These are phyloP conservation scores for Sebastes jordani DNA, from an alignment of 2,797 vertebrate genomes.

Conservation along the genomic window DNA sequence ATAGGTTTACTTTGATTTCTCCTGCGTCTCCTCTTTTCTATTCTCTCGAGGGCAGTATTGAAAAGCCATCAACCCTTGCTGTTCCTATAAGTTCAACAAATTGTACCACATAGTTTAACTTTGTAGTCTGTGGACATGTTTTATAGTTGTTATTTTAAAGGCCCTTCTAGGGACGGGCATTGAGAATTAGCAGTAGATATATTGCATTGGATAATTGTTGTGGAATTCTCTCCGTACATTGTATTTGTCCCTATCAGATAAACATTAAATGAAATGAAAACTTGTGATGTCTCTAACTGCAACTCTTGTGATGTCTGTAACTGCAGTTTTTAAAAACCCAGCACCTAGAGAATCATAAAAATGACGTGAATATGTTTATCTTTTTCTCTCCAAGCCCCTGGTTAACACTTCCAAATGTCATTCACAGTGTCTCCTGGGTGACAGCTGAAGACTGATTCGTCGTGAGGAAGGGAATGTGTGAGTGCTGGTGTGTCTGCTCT, in stretches of 20 bases:
- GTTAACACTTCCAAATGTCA: constrained; percentile 29
- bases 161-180: neutral
- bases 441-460: constrained; percentile 8
- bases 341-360: neutral
- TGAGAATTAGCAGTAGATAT: neutral
- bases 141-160: neutral
- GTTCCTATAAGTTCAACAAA: neutral
- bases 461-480: neutral
- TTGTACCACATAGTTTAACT: neutral
- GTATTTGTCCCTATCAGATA: neutral
- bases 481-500: neutral
- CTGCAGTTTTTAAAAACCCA: neutral
- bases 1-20: constrained; percentile 4
- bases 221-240: neutral
- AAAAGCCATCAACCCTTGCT: neutral
- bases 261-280: neutral
- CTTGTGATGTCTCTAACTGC: neutral
- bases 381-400: neutral
- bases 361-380: neutral
- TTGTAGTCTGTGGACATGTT: neutral
- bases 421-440: constrained; percentile 22
- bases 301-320: neutral
- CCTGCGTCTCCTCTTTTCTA: neutral
- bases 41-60: neutral
- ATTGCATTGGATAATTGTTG: neutral